These are phyloP conservation scores for Vireo altiloquus DNA, from an alignment of 2,113 vertebrate genomes.

Conservation along the genomic window DNA sequence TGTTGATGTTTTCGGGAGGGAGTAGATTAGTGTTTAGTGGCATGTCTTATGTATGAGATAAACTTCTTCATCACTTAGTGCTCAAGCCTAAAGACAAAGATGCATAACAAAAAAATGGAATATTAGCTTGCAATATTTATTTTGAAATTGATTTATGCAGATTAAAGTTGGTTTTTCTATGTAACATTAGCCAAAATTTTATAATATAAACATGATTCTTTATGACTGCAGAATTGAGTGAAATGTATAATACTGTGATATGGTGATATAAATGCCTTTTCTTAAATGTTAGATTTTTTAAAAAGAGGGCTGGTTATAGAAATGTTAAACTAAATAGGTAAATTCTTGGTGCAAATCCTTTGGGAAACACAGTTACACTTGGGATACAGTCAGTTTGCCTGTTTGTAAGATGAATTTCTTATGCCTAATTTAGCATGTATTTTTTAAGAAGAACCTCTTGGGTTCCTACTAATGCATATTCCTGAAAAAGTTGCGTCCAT, in stretches of 20 bases:
- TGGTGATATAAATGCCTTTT: neutral
- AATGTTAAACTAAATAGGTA: neutral
- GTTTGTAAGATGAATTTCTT: neutral
- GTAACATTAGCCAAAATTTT: neutral
- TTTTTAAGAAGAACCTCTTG: neutral
- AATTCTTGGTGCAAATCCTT: neutral
- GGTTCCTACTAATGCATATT: neutral
- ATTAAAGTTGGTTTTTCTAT: neutral
- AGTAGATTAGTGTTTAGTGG: neutral
- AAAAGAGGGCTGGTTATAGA: neutral
- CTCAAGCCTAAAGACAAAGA: neutral
- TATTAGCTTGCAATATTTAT: neutral
- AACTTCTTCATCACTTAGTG: neutral
- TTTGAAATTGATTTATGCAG: neutral
- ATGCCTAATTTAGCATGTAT: neutral
- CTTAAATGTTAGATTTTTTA: neutral
- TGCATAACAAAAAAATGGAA: neutral
- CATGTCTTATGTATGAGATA: neutral
- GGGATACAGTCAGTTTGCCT: neutral
- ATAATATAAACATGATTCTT: neutral
- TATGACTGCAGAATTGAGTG: neutral
- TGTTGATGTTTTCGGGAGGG: conserved; percentile 12
- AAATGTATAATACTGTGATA: neutral
- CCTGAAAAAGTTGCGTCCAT: neutral
- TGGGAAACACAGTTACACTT: neutral